phyloP scores from a whole-genome alignment of 2,888 invertebrate species.

The Chamaedrilus cognettii region DNA sequence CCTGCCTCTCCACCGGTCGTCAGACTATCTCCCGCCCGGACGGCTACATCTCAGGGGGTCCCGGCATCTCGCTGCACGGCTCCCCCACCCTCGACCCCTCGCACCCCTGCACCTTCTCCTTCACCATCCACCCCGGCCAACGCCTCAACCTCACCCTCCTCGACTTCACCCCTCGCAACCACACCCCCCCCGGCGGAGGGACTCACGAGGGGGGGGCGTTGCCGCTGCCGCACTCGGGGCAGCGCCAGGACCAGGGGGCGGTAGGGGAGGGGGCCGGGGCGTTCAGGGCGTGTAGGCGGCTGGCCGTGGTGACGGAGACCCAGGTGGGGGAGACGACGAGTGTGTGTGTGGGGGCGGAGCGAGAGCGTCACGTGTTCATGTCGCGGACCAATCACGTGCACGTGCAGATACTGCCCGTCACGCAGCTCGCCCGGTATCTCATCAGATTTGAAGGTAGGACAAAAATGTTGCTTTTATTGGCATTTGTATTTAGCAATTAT shows the following conservation, averaged over 20 bases:
- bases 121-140: conserved; percentile 12
- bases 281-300: conserved; percentile 5
- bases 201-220: neutral
- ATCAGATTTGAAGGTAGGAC: conserved; percentile 15
- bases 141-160: conserved; percentile 20
- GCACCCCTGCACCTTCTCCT: conserved; percentile 10
- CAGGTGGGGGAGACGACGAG: neutral
- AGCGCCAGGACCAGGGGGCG: neutral
- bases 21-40: conserved; percentile 9
- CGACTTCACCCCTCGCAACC: conserved; percentile 9
- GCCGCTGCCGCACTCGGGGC: neutral
- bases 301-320: conserved; percentile 10
- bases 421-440: conserved; percentile 10
- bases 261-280: neutral
- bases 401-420: conserved; percentile 6
- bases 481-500: too few species aligned
- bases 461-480: too few species aligned
- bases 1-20: neutral
- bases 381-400: conserved; percentile 19
- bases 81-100: neutral
- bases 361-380: conserved; percentile 16
- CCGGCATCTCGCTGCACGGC: neutral
- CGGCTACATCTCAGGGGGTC: conserved; percentile 9
- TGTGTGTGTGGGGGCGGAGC: conserved; percentile 14
- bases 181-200: neutral